Base-by-base conservation (phyloP, 2,113 vertebrate genomes). In the Eidolon helvum region DNA sequence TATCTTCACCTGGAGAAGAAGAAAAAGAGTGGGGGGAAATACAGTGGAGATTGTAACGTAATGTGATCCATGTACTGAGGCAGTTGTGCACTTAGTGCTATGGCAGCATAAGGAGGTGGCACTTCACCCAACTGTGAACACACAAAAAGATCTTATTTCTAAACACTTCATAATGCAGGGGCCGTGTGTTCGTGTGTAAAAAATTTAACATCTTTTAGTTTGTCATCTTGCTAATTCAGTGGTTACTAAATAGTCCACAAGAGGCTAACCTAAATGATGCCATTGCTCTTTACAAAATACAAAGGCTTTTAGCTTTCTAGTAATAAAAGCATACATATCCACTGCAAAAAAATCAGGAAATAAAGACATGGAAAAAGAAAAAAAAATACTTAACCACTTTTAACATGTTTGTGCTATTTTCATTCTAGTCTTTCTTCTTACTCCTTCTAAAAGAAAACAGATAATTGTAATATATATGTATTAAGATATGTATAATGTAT, bases 41-140 rank as follows among this genome's bases (percentile, higher is more conserved):
- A 1, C 30, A 55, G 26, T 50, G 61, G 78, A 57, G 45, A n/a
- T 0, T 6, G 4, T 40, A 38, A 28, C 7, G 38, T 5, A 4
- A 45, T 0, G 2, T 21, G 30, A 28, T 16, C 40, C 16, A 3
- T 21, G 1, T 0, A 26, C 28, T 18, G 2, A 78, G 14, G 26
- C 61, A 82, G 21, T 16, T 2, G 8, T 7, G 9, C 22, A n/a
- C 45, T 33, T 7, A 4, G 50, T 9, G 2, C 33, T 80, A 16
- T 5, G 57, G 40, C 11, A 15, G 33, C 28, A n/a, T 9, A 48
- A 30, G 28, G 7, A 33, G 45, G 24, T 55, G 15, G 21, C 18
- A 72, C 2, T 40, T 35, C 50, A 50, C 63, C 24, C 30, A 43
- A 5, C 30, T n/a, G 8, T 11, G 19, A 19, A 55, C 59, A 66